Conservation (phyloP, 2,797 vertebrate species). For the Vultur gryphus region DNA sequence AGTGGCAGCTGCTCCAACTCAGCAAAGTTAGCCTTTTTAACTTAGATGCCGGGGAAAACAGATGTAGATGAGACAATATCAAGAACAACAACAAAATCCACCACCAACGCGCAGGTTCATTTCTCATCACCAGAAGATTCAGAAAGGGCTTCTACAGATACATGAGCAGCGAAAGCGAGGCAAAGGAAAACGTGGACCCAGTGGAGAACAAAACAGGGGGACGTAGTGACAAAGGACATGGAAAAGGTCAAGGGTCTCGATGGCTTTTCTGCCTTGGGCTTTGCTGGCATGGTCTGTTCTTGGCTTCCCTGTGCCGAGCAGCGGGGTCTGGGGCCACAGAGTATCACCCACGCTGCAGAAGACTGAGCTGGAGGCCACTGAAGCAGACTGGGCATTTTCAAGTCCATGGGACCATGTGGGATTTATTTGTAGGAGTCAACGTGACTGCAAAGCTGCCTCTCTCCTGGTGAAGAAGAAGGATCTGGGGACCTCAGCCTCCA, state of each 20-base stretch:
- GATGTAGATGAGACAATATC: conserved; percentile 29
- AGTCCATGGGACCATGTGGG: not conserved
- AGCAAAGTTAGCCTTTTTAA: conserved; percentile 40
- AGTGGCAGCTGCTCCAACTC: conserved; percentile 52
- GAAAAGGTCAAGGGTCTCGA: not conserved
- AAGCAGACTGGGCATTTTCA: not conserved
- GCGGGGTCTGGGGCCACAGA: not conserved
- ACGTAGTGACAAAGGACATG: not conserved
- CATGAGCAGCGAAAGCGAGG: not conserved
- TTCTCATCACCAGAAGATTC: not conserved
- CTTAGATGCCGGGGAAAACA: conserved; percentile 34
- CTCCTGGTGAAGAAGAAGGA: not conserved
- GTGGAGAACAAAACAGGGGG: not conserved
- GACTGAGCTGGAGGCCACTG: not conserved
- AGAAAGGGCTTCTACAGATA: not conserved
- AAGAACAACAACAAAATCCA: not conserved
- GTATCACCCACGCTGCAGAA: not conserved
- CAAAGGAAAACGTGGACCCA: not conserved
- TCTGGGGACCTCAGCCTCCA: not conserved
- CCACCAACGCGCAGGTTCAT: not conserved
- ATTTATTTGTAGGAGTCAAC: not conserved
- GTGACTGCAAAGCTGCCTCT: not conserved
- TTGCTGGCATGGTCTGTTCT: not conserved
- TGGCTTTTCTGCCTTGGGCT: not conserved
- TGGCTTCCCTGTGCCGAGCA: no score